A percentile compares a stretch with the other conserved stretches of the same genome.
Evolutionary conservation across 2,113 vertebrate genomes (phyloP).

Genomic region (Okapia johnstoni): DNA sequence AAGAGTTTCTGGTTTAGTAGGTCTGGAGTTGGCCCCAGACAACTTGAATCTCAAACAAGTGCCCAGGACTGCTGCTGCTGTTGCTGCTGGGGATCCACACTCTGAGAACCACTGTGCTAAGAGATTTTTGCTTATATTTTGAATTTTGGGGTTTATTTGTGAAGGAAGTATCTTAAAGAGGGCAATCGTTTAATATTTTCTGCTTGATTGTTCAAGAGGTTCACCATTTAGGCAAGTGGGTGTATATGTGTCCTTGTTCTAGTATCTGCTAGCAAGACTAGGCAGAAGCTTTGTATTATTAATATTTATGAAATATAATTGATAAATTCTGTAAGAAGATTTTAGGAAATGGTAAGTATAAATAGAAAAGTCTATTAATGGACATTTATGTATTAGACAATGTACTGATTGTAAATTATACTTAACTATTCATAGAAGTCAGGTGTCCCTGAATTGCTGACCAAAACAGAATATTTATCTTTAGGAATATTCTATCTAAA

Average conservation of each 20-base stretch:
- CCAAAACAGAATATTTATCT: conserved; percentile 12
- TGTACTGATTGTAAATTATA: background rate
- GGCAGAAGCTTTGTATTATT: conserved; percentile 18
- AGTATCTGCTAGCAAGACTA: background rate
- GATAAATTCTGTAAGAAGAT: background rate
- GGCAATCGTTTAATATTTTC: background rate
- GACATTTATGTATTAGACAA: background rate
- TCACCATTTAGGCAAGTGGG: background rate
- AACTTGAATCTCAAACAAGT: background rate
- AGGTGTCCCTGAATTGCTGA: conserved; percentile 4
- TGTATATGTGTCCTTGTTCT: background rate
- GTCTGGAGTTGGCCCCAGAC: background rate
- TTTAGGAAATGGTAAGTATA: background rate
- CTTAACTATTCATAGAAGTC: background rate
- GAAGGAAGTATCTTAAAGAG: background rate
- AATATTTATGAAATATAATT: background rate
- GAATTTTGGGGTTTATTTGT: background rate
- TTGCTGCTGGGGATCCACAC: background rate
- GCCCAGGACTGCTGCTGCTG: background rate
- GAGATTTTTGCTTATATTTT: background rate
- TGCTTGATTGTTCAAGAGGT: background rate
- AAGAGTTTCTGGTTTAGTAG: background rate
- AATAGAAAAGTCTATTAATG: background rate
- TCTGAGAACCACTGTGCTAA: background rate
- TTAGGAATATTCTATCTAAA: conserved; percentile 37